A percentile compares a stretch with the other conserved stretches of the same genome.
phyloP scores from a whole-genome alignment of 2,888 invertebrate species.

The Nymphalis urticae region DNA sequence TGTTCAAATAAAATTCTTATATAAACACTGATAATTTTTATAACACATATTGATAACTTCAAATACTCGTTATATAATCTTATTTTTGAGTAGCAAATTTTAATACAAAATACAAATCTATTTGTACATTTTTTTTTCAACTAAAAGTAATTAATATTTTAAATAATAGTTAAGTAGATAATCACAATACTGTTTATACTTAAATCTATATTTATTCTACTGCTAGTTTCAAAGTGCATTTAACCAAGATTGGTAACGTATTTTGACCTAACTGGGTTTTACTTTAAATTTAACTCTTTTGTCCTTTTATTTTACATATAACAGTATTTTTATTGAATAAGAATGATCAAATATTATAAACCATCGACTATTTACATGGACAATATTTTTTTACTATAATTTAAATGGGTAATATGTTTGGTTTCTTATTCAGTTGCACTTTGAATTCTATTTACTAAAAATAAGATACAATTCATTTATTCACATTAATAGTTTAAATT shows the following conservation, averaged over 20 bases:
- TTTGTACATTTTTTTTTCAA: slow-evolving; percentile 11
- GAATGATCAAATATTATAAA: background rate
- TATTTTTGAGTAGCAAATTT: slow-evolving; percentile 3
- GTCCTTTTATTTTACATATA: too few species aligned
- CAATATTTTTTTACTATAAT: background rate
- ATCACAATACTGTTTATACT: slow-evolving; percentile 34
- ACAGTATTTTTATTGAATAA: background rate
- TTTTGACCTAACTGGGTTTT: background rate
- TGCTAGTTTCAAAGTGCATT: background rate
- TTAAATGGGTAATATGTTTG: background rate
- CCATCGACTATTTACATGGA: background rate
- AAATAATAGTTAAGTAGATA: slow-evolving; percentile 10
- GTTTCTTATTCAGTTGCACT: background rate
- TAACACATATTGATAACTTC: background rate
- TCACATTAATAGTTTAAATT: slow-evolving; percentile 1
- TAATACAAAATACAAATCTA: slow-evolving; percentile 13
- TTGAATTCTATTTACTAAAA: background rate
- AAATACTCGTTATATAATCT: slow-evolving; percentile 1
- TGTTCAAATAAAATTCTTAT: slow-evolving; percentile 5
- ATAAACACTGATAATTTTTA: slow-evolving; percentile 11
- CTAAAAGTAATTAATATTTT: slow-evolving; percentile 8
- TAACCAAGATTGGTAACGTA: background rate
- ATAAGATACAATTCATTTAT: slow-evolving; percentile 4
- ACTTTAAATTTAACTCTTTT: background rate
- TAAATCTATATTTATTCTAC: slow-evolving; percentile 12